A percentile compares a stretch with the other conserved stretches of the same genome.
These are phyloP conservation scores for Synergus itoensis DNA, from an alignment of 2,888 invertebrate genomes.

Conservation along the genomic window DNA sequence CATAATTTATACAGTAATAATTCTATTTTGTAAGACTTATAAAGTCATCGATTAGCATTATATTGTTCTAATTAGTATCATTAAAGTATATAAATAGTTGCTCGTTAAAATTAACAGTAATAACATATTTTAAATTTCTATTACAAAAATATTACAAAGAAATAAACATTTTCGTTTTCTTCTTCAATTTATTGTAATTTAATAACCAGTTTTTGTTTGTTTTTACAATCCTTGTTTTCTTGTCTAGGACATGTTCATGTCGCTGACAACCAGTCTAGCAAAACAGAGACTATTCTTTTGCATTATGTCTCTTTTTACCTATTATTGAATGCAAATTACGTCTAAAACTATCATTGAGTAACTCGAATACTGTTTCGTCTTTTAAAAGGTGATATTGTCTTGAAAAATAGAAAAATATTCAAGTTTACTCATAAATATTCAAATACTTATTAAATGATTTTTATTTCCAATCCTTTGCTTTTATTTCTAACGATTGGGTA, in stretches of 20 bases:
- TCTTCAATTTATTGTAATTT: neutral
- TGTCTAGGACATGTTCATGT: neutral
- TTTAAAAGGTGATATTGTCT: neutral
- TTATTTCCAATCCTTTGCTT: neutral
- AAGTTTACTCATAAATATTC: neutral
- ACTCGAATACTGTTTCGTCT: neutral
- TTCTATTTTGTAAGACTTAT: too few relatives aligned
- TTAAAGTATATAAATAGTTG: neutral
- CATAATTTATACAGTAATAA: neutral
- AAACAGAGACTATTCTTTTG: neutral
- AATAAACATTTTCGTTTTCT: neutral
- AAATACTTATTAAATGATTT: too few relatives aligned
- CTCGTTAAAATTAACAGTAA: too few relatives aligned
- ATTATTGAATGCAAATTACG: neutral
- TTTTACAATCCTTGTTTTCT: neutral
- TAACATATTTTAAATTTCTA: too few relatives aligned
- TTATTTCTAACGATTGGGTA: neutral
- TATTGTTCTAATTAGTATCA: neutral
- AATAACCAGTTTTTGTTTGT: neutral
- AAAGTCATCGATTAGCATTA: neutral
- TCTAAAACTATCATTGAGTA: neutral
- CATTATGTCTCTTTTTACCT: neutral
- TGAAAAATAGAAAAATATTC: neutral
- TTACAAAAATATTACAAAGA: neutral
- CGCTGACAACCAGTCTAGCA: neutral